Evolutionary conservation across 2,888 invertebrate genomes (phyloP), one percentile per base, ranked within the genome.

Genomic region (Hydriomena furcata): DNA sequence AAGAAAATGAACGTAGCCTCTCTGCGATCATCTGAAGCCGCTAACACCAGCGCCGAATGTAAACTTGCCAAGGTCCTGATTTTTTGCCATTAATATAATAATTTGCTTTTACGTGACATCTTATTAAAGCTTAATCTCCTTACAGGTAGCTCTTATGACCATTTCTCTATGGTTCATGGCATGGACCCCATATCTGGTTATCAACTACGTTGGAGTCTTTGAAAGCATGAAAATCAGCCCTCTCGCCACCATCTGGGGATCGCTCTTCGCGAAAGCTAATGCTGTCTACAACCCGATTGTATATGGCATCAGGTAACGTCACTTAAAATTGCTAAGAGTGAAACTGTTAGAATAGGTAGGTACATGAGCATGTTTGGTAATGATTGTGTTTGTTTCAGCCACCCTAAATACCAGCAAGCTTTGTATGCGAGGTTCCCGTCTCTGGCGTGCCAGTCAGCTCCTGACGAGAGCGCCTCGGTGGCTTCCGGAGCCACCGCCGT

Each of bases 1-100:
- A 97, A 97, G 84, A 97, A 97, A 86, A 97, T 97, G 97, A 97
- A 97, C 81, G 97, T 97, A 3, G 95, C 96, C 55, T 96, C 96
- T 25, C 91, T 97, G 45, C 92, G 97, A 74, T 95, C 96, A 24
- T 92, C 94, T 20, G 95, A 96, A 73, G 93, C 94, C 60, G 92
- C 93, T 7, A 93, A 94, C 66, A 94, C 95, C 37, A 96, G 96
- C 70, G 95, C 96, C 5, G 97, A 97, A 84, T 95, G 94, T 80
- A 96, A 96, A 91, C 84, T 97, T 64, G 97, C 97, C 47, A 97
- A 97, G 92, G 93, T 92, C 27, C 11, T 13, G 1, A 7, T 7
- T 20, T 17, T 46, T 5, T 20, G 11, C 1, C 8, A 13, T 8
- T 1, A 17, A 28, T 7, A 7, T 8, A 32, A 2, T 17, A 17